A percentile compares a stretch with the other conserved stretches of the same genome.
Conservation (phyloP, 2,113 vertebrate species). For the Ancistrus triradiatus region DNA sequence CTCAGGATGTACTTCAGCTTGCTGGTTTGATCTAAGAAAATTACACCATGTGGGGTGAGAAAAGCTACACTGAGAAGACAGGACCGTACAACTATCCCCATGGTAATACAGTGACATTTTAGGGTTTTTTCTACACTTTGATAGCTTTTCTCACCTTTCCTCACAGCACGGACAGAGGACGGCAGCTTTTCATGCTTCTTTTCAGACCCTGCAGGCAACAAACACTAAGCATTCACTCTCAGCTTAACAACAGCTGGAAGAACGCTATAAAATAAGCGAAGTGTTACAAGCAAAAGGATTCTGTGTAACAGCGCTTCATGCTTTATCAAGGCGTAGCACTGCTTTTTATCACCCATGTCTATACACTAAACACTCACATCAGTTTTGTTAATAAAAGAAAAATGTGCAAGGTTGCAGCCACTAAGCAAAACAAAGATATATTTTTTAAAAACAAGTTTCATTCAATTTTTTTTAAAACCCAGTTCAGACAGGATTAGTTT, state of each 20-base stretch:
- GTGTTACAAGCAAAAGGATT: too few species aligned
- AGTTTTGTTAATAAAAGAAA: too few species aligned
- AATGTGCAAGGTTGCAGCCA: too few species aligned
- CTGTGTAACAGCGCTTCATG: too few species aligned
- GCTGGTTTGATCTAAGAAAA: conserved; percentile 81
- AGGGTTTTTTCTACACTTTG: neutral
- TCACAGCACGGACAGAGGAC: conserved; percentile 95
- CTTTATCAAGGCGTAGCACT: too few species aligned
- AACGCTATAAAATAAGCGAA: too few species aligned
- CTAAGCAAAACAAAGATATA: too few species aligned
- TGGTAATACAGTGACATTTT: neutral
- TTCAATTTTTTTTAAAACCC: too few species aligned
- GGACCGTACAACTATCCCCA: neutral
- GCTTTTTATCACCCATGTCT: too few species aligned
- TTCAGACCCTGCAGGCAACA: conserved; percentile 80
- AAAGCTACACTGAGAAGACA: neutral
- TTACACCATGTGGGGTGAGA: neutral
- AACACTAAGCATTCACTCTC: conserved; percentile 2
- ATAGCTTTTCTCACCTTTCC: conserved; percentile 75
- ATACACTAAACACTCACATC: too few species aligned
- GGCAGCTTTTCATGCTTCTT: conserved; percentile 98
- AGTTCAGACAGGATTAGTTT: too few species aligned
- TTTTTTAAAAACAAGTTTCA: too few species aligned
- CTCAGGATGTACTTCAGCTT: conserved; percentile 91
- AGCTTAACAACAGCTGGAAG: neutral